Base-by-base conservation (phyloP, 2,888 invertebrate genomes). In the Agrenia bidenticulata region DNA sequence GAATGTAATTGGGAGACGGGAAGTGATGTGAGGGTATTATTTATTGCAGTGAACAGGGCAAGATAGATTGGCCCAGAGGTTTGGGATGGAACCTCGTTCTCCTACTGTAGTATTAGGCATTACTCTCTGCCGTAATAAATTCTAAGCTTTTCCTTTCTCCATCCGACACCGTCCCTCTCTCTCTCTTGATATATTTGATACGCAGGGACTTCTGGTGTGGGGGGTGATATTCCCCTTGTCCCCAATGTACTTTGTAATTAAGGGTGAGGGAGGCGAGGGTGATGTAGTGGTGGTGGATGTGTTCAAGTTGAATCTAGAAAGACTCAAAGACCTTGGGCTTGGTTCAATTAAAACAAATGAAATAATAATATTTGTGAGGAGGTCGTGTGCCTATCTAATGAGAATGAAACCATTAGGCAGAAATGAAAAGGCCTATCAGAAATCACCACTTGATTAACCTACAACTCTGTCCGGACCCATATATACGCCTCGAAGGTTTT, bases 301-400 rank as follows among this genome's bases (percentile, higher is more conserved):
- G 32, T 32, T 4, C 5, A 32, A 32, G 32, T 32, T 32, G 32
- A 32, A n/a, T n/a, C n/a, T n/a, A n/a, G n/a, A n/a, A 32, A 32
- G 17, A 15, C n/a, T n/a, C n/a, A 2, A 51, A 21, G 32, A 32
- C 32, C 32, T 32, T 32, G 32, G 32, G 32, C 32, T 11, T 32
- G 4, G 55, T 57, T 57, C 56, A 57, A 57, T 57, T 57, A 57
- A 39, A 57, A 41, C 56, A 57, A 57, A 57, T 57, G 56, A 57
- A 57, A 57, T 57, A 57, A 57, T 57, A 57, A 57, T 57, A 57
- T 57, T 57, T 57, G 56, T 41, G 56, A 39, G 56, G n/a, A n/a
- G n/a, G n/a, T n/a, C n/a, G n/a, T n/a, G n/a, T n/a, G n/a, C n/a
- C n/a, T n/a, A n/a, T n/a, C n/a, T n/a, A n/a, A n/a, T n/a, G n/a